Conservation (phyloP, 2,797 vertebrate genomes). For the Rhincodon typus region DNA sequence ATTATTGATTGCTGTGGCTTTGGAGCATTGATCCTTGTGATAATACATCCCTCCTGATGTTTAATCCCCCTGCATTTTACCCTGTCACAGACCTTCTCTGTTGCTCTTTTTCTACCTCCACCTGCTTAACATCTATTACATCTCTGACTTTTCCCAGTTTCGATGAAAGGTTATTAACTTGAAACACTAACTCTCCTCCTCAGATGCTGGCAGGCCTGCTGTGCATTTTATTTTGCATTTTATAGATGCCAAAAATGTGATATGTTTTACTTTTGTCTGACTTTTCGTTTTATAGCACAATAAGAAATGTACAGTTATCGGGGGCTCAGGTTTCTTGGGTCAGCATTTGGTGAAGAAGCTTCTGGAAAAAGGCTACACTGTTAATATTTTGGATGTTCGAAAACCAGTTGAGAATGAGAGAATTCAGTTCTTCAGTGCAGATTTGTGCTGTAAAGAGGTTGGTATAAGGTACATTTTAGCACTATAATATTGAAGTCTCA, state of each 20-base stretch:
- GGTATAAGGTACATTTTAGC: not conserved
- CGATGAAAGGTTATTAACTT: not conserved
- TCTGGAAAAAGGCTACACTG: slow-evolving; percentile 70
- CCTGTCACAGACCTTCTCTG: not conserved
- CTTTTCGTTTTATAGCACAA: slow-evolving; percentile 55
- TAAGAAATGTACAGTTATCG: slow-evolving; percentile 79
- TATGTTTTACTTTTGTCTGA: not conserved
- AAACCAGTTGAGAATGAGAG: slow-evolving; percentile 67
- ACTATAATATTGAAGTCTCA: not conserved
- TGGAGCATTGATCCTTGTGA: not conserved
- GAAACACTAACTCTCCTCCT: not conserved
- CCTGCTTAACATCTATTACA: not conserved
- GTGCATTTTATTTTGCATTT: not conserved
- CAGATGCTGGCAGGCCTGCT: not conserved
- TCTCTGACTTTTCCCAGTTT: not conserved
- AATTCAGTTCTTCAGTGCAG: slow-evolving; percentile 78
- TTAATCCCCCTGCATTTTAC: not conserved
- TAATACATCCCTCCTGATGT: not conserved
- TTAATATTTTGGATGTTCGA: slow-evolving; percentile 83
- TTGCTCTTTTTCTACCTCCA: too few species aligned
- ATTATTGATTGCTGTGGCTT: not conserved
- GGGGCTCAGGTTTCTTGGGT: slow-evolving; percentile 87
- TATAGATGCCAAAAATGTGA: not conserved
- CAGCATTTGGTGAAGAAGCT: slow-evolving; percentile 85
- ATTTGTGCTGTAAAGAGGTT: slow-evolving; percentile 83